Conservation (phyloP, 2,113 vertebrate species). For the Hemiscyllium ocellatum region DNA sequence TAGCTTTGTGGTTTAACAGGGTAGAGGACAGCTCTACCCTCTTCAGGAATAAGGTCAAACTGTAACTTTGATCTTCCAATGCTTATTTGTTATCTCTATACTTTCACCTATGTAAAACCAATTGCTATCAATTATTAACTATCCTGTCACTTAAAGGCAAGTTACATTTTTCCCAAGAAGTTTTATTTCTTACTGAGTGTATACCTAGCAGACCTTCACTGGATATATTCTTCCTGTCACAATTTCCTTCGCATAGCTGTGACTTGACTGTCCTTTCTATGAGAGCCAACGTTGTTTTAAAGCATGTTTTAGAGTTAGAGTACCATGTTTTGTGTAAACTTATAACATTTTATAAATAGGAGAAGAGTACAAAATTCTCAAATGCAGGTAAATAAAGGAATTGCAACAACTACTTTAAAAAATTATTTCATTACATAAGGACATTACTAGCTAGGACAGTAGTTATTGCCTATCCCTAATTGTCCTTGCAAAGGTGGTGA, state of each 20-base stretch:
- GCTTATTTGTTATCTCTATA: background rate
- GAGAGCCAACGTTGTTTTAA: background rate
- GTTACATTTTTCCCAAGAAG: background rate
- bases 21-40: background rate
- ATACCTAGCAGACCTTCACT: background rate
- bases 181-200: background rate
- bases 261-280: background rate
- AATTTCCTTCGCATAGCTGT: background rate
- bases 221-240: background rate
- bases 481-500: too few relatives aligned
- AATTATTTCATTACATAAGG: too few relatives aligned
- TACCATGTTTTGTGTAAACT: too few relatives aligned
- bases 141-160: background rate
- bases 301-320: too few relatives aligned
- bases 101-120: background rate
- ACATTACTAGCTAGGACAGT: too few relatives aligned
- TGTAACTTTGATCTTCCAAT: background rate
- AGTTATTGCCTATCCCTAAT: too few relatives aligned
- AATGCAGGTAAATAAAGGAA: too few relatives aligned
- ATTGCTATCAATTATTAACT: background rate
- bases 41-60: too few relatives aligned
- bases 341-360: too few relatives aligned
- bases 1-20: background rate
- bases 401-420: too few relatives aligned
- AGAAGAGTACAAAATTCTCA: too few relatives aligned